A percentile compares a stretch with the other conserved stretches of the same genome.
Evolutionary conservation across 2,888 invertebrate genomes (phyloP).

Genomic region (Alcis repandata): DNA sequence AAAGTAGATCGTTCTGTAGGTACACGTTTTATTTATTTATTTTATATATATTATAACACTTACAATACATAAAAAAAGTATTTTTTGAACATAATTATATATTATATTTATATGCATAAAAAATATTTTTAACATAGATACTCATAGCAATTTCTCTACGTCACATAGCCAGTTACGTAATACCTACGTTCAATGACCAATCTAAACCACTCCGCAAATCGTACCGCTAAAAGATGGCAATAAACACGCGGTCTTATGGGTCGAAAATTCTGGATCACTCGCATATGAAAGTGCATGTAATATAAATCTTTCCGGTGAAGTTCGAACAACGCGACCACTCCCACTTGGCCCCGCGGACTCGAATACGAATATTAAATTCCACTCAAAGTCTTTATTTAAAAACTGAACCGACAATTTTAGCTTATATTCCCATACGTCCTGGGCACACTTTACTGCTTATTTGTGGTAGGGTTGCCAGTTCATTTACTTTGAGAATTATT

Average conservation of each 20-base stretch:
- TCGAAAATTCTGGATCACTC: constrained; percentile 85
- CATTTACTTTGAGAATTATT: background rate
- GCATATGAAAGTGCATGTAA: constrained; percentile 85
- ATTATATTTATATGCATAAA: too few species aligned
- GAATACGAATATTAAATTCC: constrained; percentile 86
- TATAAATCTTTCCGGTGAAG: constrained; percentile 87
- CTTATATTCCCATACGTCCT: constrained; percentile 68
- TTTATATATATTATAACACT: too few species aligned
- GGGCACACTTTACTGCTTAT: constrained; percentile 63
- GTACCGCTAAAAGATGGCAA: background rate
- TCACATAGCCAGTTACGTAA: too few species aligned
- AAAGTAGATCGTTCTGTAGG: too few species aligned
- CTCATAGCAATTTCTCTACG: too few species aligned
- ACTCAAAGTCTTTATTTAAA: constrained; percentile 81
- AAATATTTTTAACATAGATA: too few species aligned
- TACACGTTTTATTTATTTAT: too few species aligned
- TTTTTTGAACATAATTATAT: too few species aligned
- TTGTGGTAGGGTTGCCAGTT: constrained; percentile 18
- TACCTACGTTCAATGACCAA: background rate
- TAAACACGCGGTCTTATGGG: constrained; percentile 7
- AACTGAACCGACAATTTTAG: constrained; percentile 71
- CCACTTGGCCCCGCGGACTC: constrained; percentile 80
- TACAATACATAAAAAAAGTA: too few species aligned
- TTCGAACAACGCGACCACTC: constrained; percentile 83
- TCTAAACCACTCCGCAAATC: background rate